These are phyloP conservation scores for Empidonax traillii DNA, from an alignment of 2,113 vertebrate genomes.

Conservation along the genomic window DNA sequence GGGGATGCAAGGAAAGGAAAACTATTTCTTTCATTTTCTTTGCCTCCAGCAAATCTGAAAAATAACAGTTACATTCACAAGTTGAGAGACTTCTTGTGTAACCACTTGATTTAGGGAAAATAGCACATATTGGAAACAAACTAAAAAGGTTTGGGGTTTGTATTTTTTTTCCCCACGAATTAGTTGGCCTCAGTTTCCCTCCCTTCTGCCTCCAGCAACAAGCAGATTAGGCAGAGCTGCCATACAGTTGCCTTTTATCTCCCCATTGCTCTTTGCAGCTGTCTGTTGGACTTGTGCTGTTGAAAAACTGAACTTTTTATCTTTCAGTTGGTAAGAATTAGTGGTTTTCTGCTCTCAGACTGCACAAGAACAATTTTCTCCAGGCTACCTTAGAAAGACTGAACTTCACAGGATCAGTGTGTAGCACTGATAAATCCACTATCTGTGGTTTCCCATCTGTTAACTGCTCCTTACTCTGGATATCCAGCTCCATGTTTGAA, in stretches of 20 bases:
- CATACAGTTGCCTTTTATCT: neutral
- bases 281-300: neutral
- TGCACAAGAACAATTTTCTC: neutral
- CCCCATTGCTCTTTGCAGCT: neutral
- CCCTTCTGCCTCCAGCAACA: neutral
- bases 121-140: neutral
- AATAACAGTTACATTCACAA: neutral
- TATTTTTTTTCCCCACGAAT: neutral
- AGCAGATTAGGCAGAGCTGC: neutral
- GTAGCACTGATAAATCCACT: slow-evolving; percentile 32
- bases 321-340: neutral
- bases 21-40: neutral
- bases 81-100: neutral
- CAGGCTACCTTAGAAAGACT: neutral
- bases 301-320: neutral
- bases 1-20: neutral
- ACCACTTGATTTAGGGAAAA: neutral
- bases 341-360: neutral
- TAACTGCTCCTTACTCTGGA: neutral
- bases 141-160: neutral
- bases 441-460: slow-evolving; percentile 31
- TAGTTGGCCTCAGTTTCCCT: neutral
- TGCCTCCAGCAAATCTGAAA: neutral
- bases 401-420: neutral
- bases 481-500: neutral